Evolutionary conservation across 2,797 vertebrate species (phyloP).

Genomic region (Falco biarmicus): DNA sequence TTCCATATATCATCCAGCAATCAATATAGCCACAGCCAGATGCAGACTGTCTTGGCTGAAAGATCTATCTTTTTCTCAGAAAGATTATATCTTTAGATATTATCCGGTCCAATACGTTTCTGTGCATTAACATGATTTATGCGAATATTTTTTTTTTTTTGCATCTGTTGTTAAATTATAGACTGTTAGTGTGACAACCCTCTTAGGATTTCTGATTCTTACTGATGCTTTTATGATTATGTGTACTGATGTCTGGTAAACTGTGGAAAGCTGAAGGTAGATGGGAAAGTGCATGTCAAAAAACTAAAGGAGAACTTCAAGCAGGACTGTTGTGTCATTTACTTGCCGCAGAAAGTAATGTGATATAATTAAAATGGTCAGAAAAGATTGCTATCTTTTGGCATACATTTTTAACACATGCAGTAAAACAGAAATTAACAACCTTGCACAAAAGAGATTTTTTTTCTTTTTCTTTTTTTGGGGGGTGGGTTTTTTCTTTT

Average conservation of each 20-base stretch:
- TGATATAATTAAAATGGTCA: conserved; percentile 53
- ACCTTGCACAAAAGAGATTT: not conserved
- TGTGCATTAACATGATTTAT: not conserved
- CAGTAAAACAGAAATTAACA: conserved; percentile 63
- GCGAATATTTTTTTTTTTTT: not conserved
- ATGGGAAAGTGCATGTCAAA: not conserved
- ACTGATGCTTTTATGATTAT: conserved; percentile 13
- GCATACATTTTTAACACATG: conserved; percentile 57
- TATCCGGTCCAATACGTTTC: not conserved
- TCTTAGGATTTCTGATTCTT: not conserved
- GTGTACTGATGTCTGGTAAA: not conserved
- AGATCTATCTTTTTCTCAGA: not conserved
- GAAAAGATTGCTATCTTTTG: conserved; percentile 73
- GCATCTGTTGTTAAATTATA: conserved; percentile 5
- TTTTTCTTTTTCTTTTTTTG: not conserved
- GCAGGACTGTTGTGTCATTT: not conserved
- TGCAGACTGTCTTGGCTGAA: not conserved
- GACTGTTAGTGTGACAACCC: not conserved
- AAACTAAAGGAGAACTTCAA: conserved; percentile 39
- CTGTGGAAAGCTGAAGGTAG: not conserved
- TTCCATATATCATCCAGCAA: not conserved
- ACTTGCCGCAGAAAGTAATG: conserved; percentile 12
- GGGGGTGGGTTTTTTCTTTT: too few species aligned
- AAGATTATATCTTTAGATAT: not conserved
- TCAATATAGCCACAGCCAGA: not conserved